Evolutionary conservation across 2,113 vertebrate species (phyloP).

Genomic region (Helogale parvula): DNA sequence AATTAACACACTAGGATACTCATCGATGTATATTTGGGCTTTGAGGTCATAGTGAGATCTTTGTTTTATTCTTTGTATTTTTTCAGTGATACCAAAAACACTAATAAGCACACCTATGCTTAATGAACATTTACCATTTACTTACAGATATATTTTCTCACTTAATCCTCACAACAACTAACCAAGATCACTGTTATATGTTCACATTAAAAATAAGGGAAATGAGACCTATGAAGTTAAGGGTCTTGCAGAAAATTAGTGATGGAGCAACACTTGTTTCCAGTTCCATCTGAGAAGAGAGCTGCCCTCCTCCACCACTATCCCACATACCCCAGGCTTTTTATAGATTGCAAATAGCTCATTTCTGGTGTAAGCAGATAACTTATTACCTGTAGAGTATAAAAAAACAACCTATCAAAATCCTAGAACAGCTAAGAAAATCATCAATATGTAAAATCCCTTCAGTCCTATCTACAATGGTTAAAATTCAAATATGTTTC

Average conservation of each 20-base stretch:
- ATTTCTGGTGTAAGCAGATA: background rate
- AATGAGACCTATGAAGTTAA: background rate
- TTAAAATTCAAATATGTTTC: slow-evolving; percentile 63
- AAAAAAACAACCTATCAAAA: slow-evolving; percentile 10
- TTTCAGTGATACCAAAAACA: background rate
- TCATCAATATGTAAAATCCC: slow-evolving; percentile 29
- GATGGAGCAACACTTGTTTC: background rate
- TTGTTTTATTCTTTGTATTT: background rate
- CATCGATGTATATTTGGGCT: background rate
- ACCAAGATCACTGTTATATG: background rate
- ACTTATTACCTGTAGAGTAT: background rate
- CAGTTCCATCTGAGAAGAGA: background rate
- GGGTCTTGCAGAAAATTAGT: background rate
- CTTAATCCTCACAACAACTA: background rate
- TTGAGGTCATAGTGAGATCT: background rate
- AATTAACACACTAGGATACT: slow-evolving; percentile 1
- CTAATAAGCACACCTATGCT: background rate
- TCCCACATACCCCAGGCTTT: background rate
- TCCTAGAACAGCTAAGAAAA: slow-evolving; percentile 20
- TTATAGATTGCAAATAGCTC: background rate
- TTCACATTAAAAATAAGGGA: slow-evolving; percentile 22
- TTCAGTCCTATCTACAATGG: background rate
- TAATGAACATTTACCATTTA: background rate
- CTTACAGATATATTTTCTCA: slow-evolving; percentile 8
- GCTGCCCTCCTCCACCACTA: background rate